phyloP scores from a whole-genome alignment of 2,113 vertebrate species.

The Melospiza melodia region DNA sequence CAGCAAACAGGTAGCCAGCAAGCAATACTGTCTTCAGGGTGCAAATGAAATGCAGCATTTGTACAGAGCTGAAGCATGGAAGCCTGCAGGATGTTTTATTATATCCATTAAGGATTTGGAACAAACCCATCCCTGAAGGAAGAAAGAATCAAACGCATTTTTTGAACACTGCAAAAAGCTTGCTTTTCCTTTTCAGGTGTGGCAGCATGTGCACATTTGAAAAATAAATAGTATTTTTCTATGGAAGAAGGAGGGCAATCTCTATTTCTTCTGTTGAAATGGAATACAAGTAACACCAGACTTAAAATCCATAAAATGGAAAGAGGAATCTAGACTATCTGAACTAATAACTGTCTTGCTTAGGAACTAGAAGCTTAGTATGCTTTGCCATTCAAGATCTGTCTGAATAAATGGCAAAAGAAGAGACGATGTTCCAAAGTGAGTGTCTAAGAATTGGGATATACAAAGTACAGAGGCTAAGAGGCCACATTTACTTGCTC shows the following conservation, averaged over 20 bases:
- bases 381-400: neutral
- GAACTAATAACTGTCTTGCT: neutral
- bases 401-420: neutral
- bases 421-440: neutral
- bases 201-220: neutral
- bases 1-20: neutral
- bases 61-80: neutral
- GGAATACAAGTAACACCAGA: neutral
- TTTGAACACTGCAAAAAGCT: neutral
- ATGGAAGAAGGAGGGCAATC: neutral
- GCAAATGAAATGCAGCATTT: neutral
- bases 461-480: neutral
- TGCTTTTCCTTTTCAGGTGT: neutral
- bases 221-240: neutral
- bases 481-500: neutral
- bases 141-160: neutral
- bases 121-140: neutral
- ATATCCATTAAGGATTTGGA: neutral
- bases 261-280: neutral
- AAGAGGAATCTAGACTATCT: neutral
- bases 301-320: neutral
- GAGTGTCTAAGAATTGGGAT: neutral
- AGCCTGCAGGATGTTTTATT: neutral
- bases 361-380: neutral
- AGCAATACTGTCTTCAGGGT: neutral